Base-by-base conservation (phyloP, 2,113 vertebrate species). In the Megaleporinus macrocephalus region DNA sequence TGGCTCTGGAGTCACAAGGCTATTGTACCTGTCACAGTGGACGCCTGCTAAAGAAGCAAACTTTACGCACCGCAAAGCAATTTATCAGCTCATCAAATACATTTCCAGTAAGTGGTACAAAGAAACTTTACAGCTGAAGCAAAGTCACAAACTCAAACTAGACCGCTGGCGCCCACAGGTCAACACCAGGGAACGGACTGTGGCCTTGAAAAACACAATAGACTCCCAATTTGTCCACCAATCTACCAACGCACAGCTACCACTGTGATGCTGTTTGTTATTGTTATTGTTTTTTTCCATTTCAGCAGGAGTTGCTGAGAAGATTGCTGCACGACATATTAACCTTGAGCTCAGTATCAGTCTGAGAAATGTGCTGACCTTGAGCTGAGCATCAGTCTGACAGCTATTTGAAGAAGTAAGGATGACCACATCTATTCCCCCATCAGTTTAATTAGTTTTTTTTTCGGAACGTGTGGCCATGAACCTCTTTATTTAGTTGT, bases 401-500 rank as follows among this genome's bases (percentile, higher is more conserved):
- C 87, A 90, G 82, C 75, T 82, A 33, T 71, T 87, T 83, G 77
- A 69, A 53, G 68, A 84, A 71, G 49, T 55, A 65, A 74, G 78
- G 72, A 80, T 89, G 66, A 75, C 71, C 71, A 72, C 61, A 87
- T 86, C 74, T 65, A 87, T 86, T 79, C 29, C 74, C 20, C 63
- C 69, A 83, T 82, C 84, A 73, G 80, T 75, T 80, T 77, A 81
- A 89, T 70, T 84, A 24, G 68, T 26, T 78, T 61, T 59, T 26
- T 78, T 61, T 59, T 89, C 69, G 69, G 26, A 59, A 78, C 41
- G 66, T 55, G 65, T 57, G 70, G 44, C 66, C 27, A 51, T 69
- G 88, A 90, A 86, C 83, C 85, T 85, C 85, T 85, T 75, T 41
- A 68, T 78, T 9, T 22, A 44, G 20, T 20, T 71, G n/a, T 49